Evolutionary conservation across 2,113 vertebrate species (phyloP).

Genomic region (Enhydra lutris): DNA sequence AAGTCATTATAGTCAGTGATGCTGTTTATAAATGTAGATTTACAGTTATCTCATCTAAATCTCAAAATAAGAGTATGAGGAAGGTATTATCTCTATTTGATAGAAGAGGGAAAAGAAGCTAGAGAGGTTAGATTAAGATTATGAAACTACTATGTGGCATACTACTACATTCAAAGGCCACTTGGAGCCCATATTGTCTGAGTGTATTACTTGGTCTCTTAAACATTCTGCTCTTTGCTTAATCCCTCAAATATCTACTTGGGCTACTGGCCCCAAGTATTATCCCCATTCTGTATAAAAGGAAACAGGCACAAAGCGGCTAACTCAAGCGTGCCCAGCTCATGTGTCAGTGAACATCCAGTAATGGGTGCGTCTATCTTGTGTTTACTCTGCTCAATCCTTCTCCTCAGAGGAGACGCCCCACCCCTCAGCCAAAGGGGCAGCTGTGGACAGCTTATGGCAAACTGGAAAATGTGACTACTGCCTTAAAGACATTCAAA

Average conservation of each 20-base stretch:
- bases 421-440: background rate
- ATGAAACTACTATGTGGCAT: background rate
- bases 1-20: background rate
- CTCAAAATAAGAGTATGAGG: background rate
- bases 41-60: background rate
- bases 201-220: background rate
- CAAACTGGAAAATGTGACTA: background rate
- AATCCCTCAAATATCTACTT: background rate
- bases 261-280: background rate
- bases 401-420: background rate
- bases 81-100: background rate
- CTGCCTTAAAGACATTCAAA: background rate
- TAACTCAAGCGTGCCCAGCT: fast-evolving
- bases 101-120: background rate
- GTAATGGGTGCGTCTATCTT: fast-evolving
- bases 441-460: background rate
- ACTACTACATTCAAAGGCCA: background rate
- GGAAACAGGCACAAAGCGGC: background rate
- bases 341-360: fast-evolving
- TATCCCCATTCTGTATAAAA: background rate
- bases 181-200: background rate
- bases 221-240: background rate
- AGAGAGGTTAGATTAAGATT: background rate
- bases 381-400: background rate
- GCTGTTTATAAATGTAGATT: background rate